Base-by-base conservation (phyloP, 2,888 invertebrate species). In the Cataglyphis rosenhaueri region DNA sequence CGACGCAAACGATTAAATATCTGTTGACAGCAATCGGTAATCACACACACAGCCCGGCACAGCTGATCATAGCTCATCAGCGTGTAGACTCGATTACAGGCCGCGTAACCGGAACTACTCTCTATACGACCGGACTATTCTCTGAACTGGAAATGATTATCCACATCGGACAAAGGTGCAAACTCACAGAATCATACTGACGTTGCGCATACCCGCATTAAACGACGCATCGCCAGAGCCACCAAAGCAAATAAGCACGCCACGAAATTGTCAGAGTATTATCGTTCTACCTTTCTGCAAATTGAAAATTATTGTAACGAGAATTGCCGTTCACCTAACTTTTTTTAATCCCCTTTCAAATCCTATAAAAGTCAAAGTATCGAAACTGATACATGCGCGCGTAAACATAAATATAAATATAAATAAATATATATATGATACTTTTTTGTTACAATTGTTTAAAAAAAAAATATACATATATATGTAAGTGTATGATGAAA, bases 61-160 rank as follows among this genome's bases (percentile, higher is more conserved):
- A 76, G 86, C 75, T 84, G 85, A 87, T 84, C 81, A 83, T 62
- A 55, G 85, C 76, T 71, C 74, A 70, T 83, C 73, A 65, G 64
- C 62, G 82, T 84, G 75, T 68, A 61, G 85, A 84, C 79, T 84
- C 82, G 85, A 87, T 83, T 85, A 85, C 76, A 62, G 82, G 44
- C 61, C 57, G 68, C 65, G 73, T 83, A 83, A 85, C 78, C 84
- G 85, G 78, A 84, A 73, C 83, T 70, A 68, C 75, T 78, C 82
- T 71, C 78, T 59, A 55, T 35, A 52, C 66, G 65, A 48, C 52
- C 78, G 76, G 64, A 35, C 81, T 66, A 55, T 35, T 68, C 81
- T 59, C 76, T 78, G 62, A 84, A 83, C 83, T 81, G 85, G 83
- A 86, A 85, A 84, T 83, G 84, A 85, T 87, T 88, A 87, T 81